These are phyloP conservation scores for Danio choprae DNA, from an alignment of 2,797 vertebrate genomes.

Conservation along the genomic window DNA sequence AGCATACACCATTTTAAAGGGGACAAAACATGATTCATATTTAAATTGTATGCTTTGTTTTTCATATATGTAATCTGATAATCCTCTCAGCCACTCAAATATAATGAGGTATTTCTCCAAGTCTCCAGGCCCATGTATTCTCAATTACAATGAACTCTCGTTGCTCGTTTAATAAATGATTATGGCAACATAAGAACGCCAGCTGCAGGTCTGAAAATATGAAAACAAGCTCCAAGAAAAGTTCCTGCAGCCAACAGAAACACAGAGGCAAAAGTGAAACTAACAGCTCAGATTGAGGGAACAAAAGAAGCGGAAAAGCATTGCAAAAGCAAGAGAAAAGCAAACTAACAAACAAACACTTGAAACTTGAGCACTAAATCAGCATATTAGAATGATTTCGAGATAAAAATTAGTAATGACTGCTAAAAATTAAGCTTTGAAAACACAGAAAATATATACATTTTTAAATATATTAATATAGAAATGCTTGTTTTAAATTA, in stretches of 20 bases:
- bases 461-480: background rate
- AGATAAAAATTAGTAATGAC: background rate
- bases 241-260: background rate
- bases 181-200: slow-evolving; percentile 25
- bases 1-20: no score
- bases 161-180: slow-evolving; percentile 37
- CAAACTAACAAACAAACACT: background rate
- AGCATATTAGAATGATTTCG: background rate
- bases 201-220: slow-evolving; percentile 21
- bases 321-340: background rate
- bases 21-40: no score
- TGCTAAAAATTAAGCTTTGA: background rate
- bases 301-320: background rate
- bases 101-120: slow-evolving; percentile 52
- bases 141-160: slow-evolving; percentile 48
- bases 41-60: slow-evolving; percentile 28
- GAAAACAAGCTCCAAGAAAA: slow-evolving; percentile 26
- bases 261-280: slow-evolving; percentile 12
- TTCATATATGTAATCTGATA: slow-evolving; percentile 54
- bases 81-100: slow-evolving; percentile 48
- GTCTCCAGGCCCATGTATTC: slow-evolving; percentile 33
- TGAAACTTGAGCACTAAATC: background rate
- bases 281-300: background rate
- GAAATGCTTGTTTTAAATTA: background rate
- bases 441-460: background rate